phyloP scores from a whole-genome alignment of 2,888 invertebrate genomes.

The Chrysolina haemoptera region DNA sequence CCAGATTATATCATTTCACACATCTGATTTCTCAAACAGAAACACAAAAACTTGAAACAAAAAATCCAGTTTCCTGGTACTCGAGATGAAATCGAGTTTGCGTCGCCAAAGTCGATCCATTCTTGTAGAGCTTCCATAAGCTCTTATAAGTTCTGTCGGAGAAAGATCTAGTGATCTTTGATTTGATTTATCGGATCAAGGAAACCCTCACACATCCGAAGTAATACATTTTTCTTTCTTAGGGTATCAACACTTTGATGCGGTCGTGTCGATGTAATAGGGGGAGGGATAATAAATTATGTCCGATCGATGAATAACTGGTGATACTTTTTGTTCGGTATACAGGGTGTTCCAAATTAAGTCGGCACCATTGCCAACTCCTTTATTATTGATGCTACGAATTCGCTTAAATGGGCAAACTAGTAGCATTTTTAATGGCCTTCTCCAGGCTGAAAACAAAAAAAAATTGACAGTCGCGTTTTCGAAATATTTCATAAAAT shows the following conservation, averaged over 20 bases:
- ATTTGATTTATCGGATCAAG: slow-evolving; percentile 66
- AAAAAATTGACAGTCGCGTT: no score
- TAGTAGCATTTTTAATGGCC: no score
- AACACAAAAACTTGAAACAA: slow-evolving; percentile 18
- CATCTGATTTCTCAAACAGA: slow-evolving; percentile 20
- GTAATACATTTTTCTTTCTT: slow-evolving; percentile 61
- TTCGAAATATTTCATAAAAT: no score
- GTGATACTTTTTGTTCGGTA: slow-evolving; percentile 26
- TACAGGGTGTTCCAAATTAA: neutral
- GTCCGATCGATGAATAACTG: slow-evolving; percentile 32
- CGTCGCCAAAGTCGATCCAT: slow-evolving; percentile 44
- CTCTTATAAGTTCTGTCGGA: slow-evolving; percentile 55
- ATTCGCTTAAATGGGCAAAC: no score
- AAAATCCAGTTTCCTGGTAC: slow-evolving; percentile 22
- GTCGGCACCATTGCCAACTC: no score
- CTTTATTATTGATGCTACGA: no score
- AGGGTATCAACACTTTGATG: slow-evolving; percentile 57
- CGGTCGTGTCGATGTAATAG: slow-evolving; percentile 50
- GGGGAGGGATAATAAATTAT: slow-evolving; percentile 53
- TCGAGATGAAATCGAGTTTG: slow-evolving; percentile 47
- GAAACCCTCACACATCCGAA: slow-evolving; percentile 57
- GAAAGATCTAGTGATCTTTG: slow-evolving; percentile 62
- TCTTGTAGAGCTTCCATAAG: slow-evolving; percentile 52
- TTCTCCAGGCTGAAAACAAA: no score
- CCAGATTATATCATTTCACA: slow-evolving; percentile 7